A percentile compares a stretch with the other conserved stretches of the same genome.
Evolutionary conservation across 2,113 vertebrate species (phyloP).

Genomic region (Noturus placidus): DNA sequence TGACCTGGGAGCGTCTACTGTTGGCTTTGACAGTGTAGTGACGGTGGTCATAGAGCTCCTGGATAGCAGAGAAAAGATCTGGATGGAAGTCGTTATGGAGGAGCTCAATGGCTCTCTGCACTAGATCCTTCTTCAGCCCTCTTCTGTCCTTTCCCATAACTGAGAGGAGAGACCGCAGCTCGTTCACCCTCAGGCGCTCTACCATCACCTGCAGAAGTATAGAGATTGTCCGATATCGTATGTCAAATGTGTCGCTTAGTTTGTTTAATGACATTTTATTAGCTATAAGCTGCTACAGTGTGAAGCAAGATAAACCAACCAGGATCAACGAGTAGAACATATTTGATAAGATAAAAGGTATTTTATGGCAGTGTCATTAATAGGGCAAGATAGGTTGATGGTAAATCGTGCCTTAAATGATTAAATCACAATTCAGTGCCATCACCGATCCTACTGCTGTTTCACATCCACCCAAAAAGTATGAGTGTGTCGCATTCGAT

Average conservation of each 20-base stretch:
- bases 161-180: constrained; percentile 84
- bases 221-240: neutral
- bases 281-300: neutral
- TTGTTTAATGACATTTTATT: neutral
- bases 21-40: constrained; percentile 63
- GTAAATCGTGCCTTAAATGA: neutral
- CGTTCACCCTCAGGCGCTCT: constrained; percentile 84
- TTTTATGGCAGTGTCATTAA: neutral
- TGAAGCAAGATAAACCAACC: neutral
- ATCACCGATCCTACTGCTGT: neutral
- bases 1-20: constrained; percentile 44
- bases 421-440: neutral
- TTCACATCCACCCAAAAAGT: neutral
- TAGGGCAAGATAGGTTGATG: neutral
- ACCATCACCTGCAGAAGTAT: constrained; percentile 77
- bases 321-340: neutral
- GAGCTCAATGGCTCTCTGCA: constrained; percentile 77
- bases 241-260: neutral
- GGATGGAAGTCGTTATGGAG: constrained; percentile 82
- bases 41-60: constrained; percentile 79
- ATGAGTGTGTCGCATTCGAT: neutral
- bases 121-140: constrained; percentile 83
- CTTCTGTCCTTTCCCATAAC: constrained; percentile 83
- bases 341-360: neutral
- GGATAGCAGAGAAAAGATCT: constrained; percentile 82